Conservation (phyloP, 2,888 invertebrate species). For the Blera fallax region DNA sequence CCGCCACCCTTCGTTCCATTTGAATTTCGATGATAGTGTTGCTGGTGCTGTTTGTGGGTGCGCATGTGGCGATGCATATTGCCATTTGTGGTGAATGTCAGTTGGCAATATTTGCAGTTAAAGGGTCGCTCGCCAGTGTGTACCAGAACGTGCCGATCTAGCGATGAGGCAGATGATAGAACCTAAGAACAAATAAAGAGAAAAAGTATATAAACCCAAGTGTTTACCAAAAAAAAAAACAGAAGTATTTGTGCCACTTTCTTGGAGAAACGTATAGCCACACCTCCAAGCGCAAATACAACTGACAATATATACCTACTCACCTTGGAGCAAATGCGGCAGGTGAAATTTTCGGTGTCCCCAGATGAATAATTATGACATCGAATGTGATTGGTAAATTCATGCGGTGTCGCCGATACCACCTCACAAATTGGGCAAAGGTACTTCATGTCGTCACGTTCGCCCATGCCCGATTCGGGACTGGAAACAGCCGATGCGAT, state of each 20-base stretch:
- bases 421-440: conserved; percentile 86
- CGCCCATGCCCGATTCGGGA: conserved; percentile 79
- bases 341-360: conserved; percentile 81
- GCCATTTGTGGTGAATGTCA: conserved; percentile 92
- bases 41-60: conserved; percentile 85
- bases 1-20: conserved; percentile 74
- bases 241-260: conserved; percentile 54
- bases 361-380: conserved; percentile 85
- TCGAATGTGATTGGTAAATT: conserved; percentile 87
- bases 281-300: conserved; percentile 25
- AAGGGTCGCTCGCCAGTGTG: conserved; percentile 92
- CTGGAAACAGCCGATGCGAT: conserved; percentile 75
- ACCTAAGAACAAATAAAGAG: conserved; percentile 81
- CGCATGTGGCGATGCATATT: conserved; percentile 93
- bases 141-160: conserved; percentile 90
- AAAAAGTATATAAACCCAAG: conserved; percentile 4
- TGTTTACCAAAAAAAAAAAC: conserved; percentile 1
- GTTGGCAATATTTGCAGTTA: conserved; percentile 89
- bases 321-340: conserved; percentile 82
- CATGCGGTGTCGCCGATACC: conserved; percentile 85
- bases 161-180: conserved; percentile 89
- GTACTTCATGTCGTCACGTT: conserved; percentile 82
- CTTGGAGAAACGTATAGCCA: conserved; percentile 59
- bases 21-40: conserved; percentile 77
- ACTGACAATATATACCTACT: conserved; percentile 59